Evolutionary conservation across 2,797 vertebrate species (phyloP), one percentile per base, ranked within the genome.

Genomic region (Coendou prehensilis): DNA sequence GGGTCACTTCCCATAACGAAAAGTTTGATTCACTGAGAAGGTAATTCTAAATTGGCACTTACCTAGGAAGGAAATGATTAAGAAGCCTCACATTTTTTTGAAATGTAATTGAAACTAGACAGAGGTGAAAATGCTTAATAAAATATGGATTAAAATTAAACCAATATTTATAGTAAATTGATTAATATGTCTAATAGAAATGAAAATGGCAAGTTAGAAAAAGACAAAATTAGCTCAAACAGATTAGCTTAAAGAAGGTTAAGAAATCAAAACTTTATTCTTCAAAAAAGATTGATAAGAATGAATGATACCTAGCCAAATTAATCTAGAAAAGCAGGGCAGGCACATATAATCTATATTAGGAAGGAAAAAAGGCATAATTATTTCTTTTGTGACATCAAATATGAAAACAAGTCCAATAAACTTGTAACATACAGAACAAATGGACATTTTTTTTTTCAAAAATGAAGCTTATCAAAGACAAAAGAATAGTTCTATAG

Each of bases 11-110:
- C 54, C 45, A 45, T 63, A 76, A 82, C 81, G 28, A 93, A 89
- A 87, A 28, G 5, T 82, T 93, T 15, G 33, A 0, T 89, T 91
- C 9, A 33, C 33, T 78, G 64, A 69, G 37, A 80, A 83, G 11
- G 9, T 69, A n/a, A 81, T 57, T 91, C n/a, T 30, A 81, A 75
- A 85, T 30, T 93, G 50, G 26, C 26, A 33, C 33, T 86, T 95
- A 90, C 61, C 17, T 73, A 69, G 13, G 50, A 45, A 86, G 9
- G 45, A 63, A 89, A 52, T 47, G 54, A 81, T 63, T 91, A 71
- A 86, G 37, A 54, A 91, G 28, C 26, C 4, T 9, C 11, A 37
- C 71, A 56, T 80, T 86, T 95, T 18, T 9, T 28, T 89, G 84
- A 26, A 37, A 61, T 73, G 9, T 5, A 88, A 80, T 33, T 52